Base-by-base conservation (phyloP, 2,113 vertebrate species). In the Eurypyga helias region DNA sequence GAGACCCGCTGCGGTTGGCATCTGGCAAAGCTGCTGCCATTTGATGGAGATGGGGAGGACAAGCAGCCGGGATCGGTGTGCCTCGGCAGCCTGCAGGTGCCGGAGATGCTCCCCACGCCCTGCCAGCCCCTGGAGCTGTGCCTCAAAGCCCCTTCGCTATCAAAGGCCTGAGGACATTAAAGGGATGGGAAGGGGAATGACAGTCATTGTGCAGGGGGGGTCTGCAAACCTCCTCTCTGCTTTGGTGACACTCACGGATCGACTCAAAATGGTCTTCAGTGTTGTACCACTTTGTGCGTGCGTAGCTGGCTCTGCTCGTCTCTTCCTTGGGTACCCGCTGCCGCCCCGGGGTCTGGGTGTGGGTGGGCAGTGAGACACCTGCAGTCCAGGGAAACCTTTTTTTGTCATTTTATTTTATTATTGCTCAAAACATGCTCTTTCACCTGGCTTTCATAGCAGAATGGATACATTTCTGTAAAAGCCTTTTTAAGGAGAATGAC, bases 231-330 rank as follows among this genome's bases (percentile, higher is more conserved):
- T 81, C 64, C n/a, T 57, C 66, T 71, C 73, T 80, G 64, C 38
- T 84, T 93, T 54, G 70, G 58, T 51, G 28, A 87, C 41, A 4
- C 72, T n/a, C 61, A 29, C 62, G 36, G 89, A n/a, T 49, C 10
- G 64, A 28, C 70, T 75, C 34, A n/a, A 48, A 83, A 45, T 18
- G 48, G 2, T 60, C 31, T 73, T 84, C 60, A 23, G 5, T 8
- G 31, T 49, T 79, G 61, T 57, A 45, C 77, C 62, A 3, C 17
- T 95, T 25, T 19, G 3, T 1, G 10, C 0, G 1, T 28, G 9
- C 2, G 25, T 12, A 9, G n/a, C 58, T 0, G 0, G 17, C 41
- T 43, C 51, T 0, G 0, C 46, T 66, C 13, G 3, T 7, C 7
- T 61, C 23, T 28, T 34, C 20, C 38, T 31, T 34, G 70, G 65